Percentiles rank a stretch among this genome's conserved stretches.
Evolutionary conservation across 2,888 invertebrate genomes (phyloP).

Genomic region (Tipula lateralis): DNA sequence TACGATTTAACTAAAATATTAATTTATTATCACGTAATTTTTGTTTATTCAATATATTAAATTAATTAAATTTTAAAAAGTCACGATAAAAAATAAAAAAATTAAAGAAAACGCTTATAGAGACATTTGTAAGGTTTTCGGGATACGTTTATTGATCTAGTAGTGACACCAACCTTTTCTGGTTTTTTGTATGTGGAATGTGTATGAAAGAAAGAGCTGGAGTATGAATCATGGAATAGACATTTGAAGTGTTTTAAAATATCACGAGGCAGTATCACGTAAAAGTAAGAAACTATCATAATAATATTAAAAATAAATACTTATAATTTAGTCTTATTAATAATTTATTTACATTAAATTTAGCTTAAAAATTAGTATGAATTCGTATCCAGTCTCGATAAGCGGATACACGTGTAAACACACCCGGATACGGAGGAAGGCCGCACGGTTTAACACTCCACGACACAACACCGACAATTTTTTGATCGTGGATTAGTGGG

Average conservation of each 20-base stretch:
- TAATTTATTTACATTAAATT: neutral
- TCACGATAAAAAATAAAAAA: too few relatives aligned
- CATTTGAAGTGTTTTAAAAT: too few relatives aligned
- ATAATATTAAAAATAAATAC: too few relatives aligned
- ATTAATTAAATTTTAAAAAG: too few relatives aligned
- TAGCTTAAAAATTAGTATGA: neutral
- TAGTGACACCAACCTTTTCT: neutral
- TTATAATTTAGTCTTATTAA: neutral
- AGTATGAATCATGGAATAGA: too few relatives aligned
- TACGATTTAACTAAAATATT: too few relatives aligned
- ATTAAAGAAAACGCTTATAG: too few relatives aligned
- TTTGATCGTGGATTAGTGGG: slow-evolving; percentile 35
- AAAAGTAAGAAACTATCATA: too few relatives aligned
- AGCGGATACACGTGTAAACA: slow-evolving; percentile 38
- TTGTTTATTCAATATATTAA: too few relatives aligned
- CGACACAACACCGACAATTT: slow-evolving; percentile 39
- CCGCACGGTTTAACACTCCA: slow-evolving; percentile 41
- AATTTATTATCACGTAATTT: too few relatives aligned
- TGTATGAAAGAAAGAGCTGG: too few relatives aligned
- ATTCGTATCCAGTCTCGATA: slow-evolving; percentile 40
- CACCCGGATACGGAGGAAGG: slow-evolving; percentile 38
- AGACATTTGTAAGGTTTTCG: neutral
- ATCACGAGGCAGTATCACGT: too few relatives aligned
- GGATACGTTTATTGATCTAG: neutral
- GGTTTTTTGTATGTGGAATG: neutral